Percentiles rank a stretch among this genome's conserved stretches.
These are phyloP conservation scores for Hippoglossus hippoglossus DNA, from an alignment of 2,797 vertebrate species.

Conservation along the genomic window DNA sequence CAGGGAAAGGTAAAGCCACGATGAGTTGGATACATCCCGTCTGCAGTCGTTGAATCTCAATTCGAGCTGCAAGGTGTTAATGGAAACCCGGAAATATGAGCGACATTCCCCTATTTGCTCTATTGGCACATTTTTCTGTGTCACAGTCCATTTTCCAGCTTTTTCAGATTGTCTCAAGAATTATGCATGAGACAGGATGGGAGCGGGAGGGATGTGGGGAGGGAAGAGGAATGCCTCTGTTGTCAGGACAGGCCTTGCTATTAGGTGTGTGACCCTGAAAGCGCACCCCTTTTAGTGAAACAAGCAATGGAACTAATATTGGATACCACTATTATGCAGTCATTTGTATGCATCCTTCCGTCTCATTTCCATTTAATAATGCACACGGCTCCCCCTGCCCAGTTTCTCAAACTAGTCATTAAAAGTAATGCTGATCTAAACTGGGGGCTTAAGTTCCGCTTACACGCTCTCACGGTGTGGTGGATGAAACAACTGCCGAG, in stretches of 20 bases:
- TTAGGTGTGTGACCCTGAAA: slow-evolving; percentile 80
- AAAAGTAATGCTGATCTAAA: slow-evolving; percentile 72
- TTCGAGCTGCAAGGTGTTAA: slow-evolving; percentile 35
- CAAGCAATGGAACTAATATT: slow-evolving; percentile 76
- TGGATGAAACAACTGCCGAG: slow-evolving; percentile 60
- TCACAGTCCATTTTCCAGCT: slow-evolving; percentile 58
- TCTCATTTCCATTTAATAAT: slow-evolving; percentile 77
- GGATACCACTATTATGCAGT: slow-evolving; percentile 74
- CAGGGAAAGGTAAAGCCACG: slow-evolving; percentile 16
- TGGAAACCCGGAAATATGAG: slow-evolving; percentile 51
- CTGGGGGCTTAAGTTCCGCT: slow-evolving; percentile 63
- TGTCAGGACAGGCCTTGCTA: slow-evolving; percentile 73
- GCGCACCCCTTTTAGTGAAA: slow-evolving; percentile 77
- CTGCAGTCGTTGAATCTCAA: slow-evolving; percentile 39
- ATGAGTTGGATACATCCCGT: slow-evolving; percentile 51
- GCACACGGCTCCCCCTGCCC: slow-evolving; percentile 59
- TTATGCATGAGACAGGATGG: slow-evolving; percentile 66
- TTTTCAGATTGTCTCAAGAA: slow-evolving; percentile 63
- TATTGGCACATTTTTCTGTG: slow-evolving; percentile 58
- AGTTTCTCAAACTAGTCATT: slow-evolving; percentile 71
- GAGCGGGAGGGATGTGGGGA: slow-evolving; percentile 25
- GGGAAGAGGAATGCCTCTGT: slow-evolving; percentile 64
- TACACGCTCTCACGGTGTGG: slow-evolving; percentile 47
- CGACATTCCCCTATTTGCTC: slow-evolving; percentile 55
- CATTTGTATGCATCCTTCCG: slow-evolving; percentile 74